Evolutionary conservation across 2,797 vertebrate genomes (phyloP), one percentile per base, ranked within the genome.

Genomic region (Peromyscus melanophrys): DNA sequence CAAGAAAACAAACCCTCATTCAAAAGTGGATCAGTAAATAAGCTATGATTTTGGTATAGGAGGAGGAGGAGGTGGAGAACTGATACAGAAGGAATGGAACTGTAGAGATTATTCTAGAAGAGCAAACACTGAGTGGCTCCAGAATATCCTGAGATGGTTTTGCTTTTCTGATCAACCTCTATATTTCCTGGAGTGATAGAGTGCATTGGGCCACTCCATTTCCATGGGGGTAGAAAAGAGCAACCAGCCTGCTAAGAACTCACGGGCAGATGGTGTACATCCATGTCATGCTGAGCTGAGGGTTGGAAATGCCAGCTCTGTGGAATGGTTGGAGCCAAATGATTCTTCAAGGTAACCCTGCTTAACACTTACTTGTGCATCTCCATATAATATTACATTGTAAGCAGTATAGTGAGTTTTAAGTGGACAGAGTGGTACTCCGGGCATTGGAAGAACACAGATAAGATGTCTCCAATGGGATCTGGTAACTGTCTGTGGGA

Each of bases 191-290:
- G 90, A 86, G 95, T 61, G 94, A 65, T 80, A 71, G 82, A 94
- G 63, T 96, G 61, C 76, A 37, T 96, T 97, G 97, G 96, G 97
- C 97, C 96, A 90, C 97, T 98, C 92, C 75, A 31, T 98, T 87
- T 97, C 91, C 87, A 93, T 61, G 0, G 31, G 0, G 31, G 96
- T 97, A 12, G 0, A 97, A 96, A 65, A 94, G 95, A 98, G 95
- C 98, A 97, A 93, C 97, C 97, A 98, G 11, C 25, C 98, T 98
- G 97, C 94, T 98, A 93, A 94, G 92, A 94, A 82, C 94, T 92
- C 86, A 95, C 67, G 97, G 95, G 96, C 98, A 98, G 98, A 98
- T 98, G 98, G 98, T 94, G 65, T 86, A 63, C 80, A 34, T 97
- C 85, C 96, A 96, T 97, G 92, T 97, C 98, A 80, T 89, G 96